Percentiles rank a stretch among this genome's conserved stretches.
phyloP scores from a whole-genome alignment of 2,888 invertebrate species.

The Acanthacorydalis orientalis region DNA sequence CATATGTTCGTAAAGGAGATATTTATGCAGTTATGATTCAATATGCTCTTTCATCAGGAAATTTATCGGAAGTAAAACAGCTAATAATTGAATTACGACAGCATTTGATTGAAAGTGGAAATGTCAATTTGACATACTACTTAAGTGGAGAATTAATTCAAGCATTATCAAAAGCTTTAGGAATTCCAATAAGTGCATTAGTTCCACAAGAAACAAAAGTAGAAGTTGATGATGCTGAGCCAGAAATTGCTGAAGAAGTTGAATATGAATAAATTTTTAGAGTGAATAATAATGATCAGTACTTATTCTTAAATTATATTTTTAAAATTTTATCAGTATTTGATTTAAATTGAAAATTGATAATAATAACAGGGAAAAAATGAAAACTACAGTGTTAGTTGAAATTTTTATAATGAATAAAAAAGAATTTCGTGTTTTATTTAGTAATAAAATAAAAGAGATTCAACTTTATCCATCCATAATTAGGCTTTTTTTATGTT shows the following conservation, averaged over 20 bases:
- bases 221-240: slow-evolving; percentile 13
- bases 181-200: slow-evolving; percentile 18
- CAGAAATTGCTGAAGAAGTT: slow-evolving; percentile 19
- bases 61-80: slow-evolving; percentile 22
- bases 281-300: no score
- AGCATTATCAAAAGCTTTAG: slow-evolving; percentile 22
- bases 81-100: slow-evolving; percentile 22
- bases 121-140: slow-evolving; percentile 23
- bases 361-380: no score
- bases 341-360: no score
- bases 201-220: slow-evolving; percentile 15
- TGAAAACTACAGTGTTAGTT: no score
- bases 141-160: slow-evolving; percentile 24
- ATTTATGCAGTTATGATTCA: slow-evolving; percentile 27
- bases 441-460: no score
- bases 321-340: no score
- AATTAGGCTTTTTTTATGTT: no score
- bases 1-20: slow-evolving; percentile 25
- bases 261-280: slow-evolving; percentile 11
- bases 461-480: no score
- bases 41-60: slow-evolving; percentile 19
- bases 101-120: slow-evolving; percentile 16
- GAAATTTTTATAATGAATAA: no score
- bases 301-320: no score
- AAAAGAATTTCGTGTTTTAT: no score